A percentile compares a stretch with the other conserved stretches of the same genome.
Evolutionary conservation across 2,888 invertebrate species (phyloP).

Genomic region (Ischnura elegans): DNA sequence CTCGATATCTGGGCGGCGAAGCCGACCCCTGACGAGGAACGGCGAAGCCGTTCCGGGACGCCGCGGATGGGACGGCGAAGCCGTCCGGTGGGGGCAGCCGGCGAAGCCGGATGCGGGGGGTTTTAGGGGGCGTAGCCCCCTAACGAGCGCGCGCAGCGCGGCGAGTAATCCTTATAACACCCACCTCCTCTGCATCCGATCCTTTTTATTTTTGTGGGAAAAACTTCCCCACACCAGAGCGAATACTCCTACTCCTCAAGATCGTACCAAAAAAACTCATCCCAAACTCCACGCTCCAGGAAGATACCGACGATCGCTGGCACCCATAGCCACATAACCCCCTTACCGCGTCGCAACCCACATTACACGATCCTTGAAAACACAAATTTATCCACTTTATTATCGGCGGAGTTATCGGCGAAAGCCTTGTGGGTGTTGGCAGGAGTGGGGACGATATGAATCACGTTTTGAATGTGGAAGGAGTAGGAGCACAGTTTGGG

Average conservation of each 20-base stretch:
- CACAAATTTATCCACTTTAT: background rate
- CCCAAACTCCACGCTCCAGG: background rate
- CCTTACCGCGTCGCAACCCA: background rate
- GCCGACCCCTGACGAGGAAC: too few relatives aligned
- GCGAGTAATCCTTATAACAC: too few relatives aligned
- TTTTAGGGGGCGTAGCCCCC: too few relatives aligned
- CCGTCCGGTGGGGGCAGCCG: too few relatives aligned
- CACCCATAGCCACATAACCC: background rate
- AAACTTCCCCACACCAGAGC: background rate
- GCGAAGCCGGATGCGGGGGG: too few relatives aligned
- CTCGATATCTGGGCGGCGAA: too few relatives aligned
- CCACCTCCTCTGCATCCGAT: background rate
- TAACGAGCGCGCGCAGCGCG: too few relatives aligned
- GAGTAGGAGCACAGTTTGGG: background rate
- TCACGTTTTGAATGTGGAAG: background rate
- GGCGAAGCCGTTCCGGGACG: too few relatives aligned
- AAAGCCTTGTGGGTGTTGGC: constrained; percentile 13
- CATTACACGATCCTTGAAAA: background rate
- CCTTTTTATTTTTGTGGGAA: background rate
- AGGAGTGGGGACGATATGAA: background rate
- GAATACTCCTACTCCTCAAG: background rate
- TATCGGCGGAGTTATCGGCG: constrained; percentile 49
- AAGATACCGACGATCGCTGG: background rate
- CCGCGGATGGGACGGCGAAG: too few relatives aligned
- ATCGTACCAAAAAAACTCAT: background rate